phyloP scores from a whole-genome alignment of 2,113 vertebrate genomes.

The Psophia crepitans region DNA sequence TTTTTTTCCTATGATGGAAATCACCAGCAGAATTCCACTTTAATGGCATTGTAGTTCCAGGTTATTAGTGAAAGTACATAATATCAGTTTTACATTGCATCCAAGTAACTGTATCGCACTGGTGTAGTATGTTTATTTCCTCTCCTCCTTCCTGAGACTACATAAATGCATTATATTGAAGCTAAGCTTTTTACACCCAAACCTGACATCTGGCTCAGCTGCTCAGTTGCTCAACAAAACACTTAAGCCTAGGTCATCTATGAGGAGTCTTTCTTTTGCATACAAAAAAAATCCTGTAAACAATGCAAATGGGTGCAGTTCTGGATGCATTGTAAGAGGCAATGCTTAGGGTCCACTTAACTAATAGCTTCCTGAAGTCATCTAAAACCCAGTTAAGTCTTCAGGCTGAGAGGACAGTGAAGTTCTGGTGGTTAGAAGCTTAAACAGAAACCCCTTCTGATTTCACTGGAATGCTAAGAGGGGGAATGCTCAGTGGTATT shows the following conservation, averaged over 20 bases:
- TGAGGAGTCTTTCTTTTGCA: background rate
- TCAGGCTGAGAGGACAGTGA: background rate
- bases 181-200: background rate
- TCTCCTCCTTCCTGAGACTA: background rate
- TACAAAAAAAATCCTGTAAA: background rate
- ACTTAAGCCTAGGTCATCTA: background rate
- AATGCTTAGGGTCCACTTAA: background rate
- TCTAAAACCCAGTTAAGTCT: background rate
- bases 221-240: background rate
- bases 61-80: background rate
- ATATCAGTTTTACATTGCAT: background rate
- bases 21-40: background rate
- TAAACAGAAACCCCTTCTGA: background rate
- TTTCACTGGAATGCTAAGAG: background rate
- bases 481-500: background rate
- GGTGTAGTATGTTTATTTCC: background rate
- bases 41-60: background rate
- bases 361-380: background rate
- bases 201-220: background rate
- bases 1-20: background rate
- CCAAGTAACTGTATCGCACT: background rate
- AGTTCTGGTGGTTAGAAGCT: background rate
- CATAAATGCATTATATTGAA: background rate
- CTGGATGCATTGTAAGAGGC: background rate
- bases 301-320: background rate